Evolutionary conservation across 2,888 invertebrate species (phyloP).

Genomic region (Agrypnus murinus): DNA sequence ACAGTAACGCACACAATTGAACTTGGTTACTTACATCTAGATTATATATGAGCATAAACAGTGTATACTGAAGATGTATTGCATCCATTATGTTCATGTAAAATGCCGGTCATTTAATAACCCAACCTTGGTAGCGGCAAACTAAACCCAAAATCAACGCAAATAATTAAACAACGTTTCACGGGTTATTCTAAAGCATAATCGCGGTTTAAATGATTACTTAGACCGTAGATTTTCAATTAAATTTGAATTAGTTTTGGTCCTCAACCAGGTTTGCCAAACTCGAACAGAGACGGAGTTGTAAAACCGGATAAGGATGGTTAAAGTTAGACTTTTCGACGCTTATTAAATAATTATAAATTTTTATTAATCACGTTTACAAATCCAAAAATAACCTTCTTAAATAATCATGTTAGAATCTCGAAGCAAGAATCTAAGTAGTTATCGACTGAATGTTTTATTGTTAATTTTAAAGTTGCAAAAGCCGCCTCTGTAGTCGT

Average conservation of each 20-base stretch:
- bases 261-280: constrained; percentile 49
- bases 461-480: constrained; percentile 4
- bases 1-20: constrained; percentile 44
- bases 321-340: constrained; percentile 9
- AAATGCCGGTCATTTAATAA: constrained; percentile 4
- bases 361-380: too few relatives aligned
- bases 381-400: too few relatives aligned
- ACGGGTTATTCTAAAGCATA: constrained; percentile 59
- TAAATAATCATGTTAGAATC: too few relatives aligned
- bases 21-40: constrained; percentile 32
- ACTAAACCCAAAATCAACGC: constrained; percentile 46
- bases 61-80: constrained; percentile 17
- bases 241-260: constrained; percentile 60
- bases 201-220: constrained; percentile 60
- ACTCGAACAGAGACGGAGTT: constrained; percentile 35
- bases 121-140: constrained; percentile 14
- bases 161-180: constrained; percentile 58
- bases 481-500: constrained; percentile 54
- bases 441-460: neutral
- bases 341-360: neutral
- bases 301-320: neutral
- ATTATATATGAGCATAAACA: constrained; percentile 23
- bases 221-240: constrained; percentile 61
- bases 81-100: constrained; percentile 16
- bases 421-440: too few relatives aligned